These are phyloP conservation scores for Sphyrna mokarran DNA, from an alignment of 2,113 vertebrate genomes.

Conservation along the genomic window DNA sequence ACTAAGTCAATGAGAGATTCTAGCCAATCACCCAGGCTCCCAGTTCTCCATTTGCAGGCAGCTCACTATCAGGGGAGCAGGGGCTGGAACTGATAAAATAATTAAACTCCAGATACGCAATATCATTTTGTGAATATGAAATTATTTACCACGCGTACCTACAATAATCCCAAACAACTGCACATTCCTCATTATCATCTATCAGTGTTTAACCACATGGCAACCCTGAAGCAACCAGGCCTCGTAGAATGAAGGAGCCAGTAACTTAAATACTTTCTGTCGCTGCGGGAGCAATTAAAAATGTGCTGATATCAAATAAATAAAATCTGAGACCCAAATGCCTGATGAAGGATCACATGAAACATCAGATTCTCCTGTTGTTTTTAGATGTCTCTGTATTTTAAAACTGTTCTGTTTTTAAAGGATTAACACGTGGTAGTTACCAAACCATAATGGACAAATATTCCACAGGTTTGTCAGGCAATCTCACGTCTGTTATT, in stretches of 20 bases:
- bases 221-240: not conserved
- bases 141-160: not conserved
- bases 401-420: not conserved
- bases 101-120: not conserved
- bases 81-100: not conserved
- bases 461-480: not conserved
- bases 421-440: not conserved
- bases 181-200: not conserved
- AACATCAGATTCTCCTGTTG: not conserved
- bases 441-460: not conserved
- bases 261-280: not conserved
- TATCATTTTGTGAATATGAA: not conserved
- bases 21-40: too few species aligned
- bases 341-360: not conserved
- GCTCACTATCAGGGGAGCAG: too few species aligned
- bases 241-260: not conserved
- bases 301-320: not conserved
- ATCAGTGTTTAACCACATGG: not conserved
- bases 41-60: too few species aligned
- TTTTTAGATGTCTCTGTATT: not conserved
- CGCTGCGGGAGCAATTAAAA: not conserved
- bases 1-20: too few species aligned
- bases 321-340: not conserved
- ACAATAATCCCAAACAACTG: not conserved
- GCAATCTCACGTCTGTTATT: not conserved